Evolutionary conservation across 2,797 vertebrate species (phyloP), one percentile per base, ranked within the genome.

Genomic region (Bradypodion pumilum): DNA sequence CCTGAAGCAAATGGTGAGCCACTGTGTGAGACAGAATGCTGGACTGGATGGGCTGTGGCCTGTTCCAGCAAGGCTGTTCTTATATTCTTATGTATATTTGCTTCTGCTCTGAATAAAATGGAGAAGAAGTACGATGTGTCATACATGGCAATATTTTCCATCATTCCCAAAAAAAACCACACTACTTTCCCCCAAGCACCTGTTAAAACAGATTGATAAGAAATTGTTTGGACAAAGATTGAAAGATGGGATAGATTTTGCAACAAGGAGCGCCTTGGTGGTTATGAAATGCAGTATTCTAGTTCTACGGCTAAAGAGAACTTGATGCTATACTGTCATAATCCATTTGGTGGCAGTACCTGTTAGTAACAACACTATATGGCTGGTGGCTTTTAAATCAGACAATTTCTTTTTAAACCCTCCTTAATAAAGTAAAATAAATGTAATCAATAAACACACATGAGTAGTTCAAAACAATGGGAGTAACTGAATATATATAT

Each of bases 321-420:
- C 25, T 1, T 23, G 0, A 0, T 94, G 95, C 87, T 86, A 87
- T 95, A 92, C 86, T 81, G 59, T 56, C 84, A 27, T n/a, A 35
- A 32, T 80, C 96, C 96, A 91, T 91, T 79, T 93, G 95, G 95
- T 94, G 95, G 96, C 95, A 94, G 93, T 93, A 86, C 78, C 80
- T 0, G 81, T 89, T 91, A 94, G 92, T 89, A 92, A 74, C 92
- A 93, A 42, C n/a, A 15, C 6, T 27, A 25, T 85, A 87, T 74
- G 16, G 68, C 8, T 37, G 10, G 25, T 70, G 72, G 0, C 40
- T 6, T 84, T 5, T n/a, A n/a, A n/a, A n/a, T n/a, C n/a, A n/a
- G 9, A 80, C 73, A 85, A 4, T 9, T 7, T 27, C 0, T 29
- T 80, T 44, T 42, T 66, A 86, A 88, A 62, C 27, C 35, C 46